These are phyloP conservation scores for Rana temporaria DNA, from an alignment of 2,113 vertebrate genomes.

Conservation along the genomic window DNA sequence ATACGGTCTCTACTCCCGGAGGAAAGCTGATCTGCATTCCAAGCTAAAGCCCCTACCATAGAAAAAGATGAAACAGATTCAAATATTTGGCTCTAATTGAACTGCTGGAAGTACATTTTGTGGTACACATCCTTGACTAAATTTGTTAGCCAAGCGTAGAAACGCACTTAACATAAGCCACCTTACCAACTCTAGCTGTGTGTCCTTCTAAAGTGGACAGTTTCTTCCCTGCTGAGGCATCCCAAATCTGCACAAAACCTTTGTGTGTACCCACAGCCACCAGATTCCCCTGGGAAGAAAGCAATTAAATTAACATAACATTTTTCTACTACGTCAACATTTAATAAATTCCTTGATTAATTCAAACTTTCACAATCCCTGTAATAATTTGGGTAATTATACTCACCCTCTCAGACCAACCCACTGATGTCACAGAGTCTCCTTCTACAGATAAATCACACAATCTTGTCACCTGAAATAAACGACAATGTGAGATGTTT, in stretches of 20 bases:
- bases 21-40: constrained; percentile 96
- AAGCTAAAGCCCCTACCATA: constrained; percentile 87
- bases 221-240: constrained; percentile 95
- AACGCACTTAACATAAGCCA: no score
- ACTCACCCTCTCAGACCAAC: constrained; percentile 97
- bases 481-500: background rate
- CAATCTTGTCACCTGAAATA: constrained; percentile 88
- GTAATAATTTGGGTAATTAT: background rate
- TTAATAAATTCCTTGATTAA: background rate
- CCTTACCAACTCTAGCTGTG: constrained; percentile 93
- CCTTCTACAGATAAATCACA: constrained; percentile 98
- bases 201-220: constrained; percentile 93
- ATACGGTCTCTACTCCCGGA: constrained; percentile 94
- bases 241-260: constrained; percentile 98
- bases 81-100: background rate
- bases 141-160: background rate
- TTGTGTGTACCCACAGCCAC: constrained; percentile 98
- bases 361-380: background rate
- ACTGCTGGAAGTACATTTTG: no score
- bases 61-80: background rate
- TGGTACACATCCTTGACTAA: background rate
- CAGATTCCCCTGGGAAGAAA: constrained; percentile 86
- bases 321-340: no score
- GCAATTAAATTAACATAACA: background rate
- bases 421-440: constrained; percentile 95